phyloP scores from a whole-genome alignment of 2,888 invertebrate genomes.

The Parelbella ahira region DNA sequence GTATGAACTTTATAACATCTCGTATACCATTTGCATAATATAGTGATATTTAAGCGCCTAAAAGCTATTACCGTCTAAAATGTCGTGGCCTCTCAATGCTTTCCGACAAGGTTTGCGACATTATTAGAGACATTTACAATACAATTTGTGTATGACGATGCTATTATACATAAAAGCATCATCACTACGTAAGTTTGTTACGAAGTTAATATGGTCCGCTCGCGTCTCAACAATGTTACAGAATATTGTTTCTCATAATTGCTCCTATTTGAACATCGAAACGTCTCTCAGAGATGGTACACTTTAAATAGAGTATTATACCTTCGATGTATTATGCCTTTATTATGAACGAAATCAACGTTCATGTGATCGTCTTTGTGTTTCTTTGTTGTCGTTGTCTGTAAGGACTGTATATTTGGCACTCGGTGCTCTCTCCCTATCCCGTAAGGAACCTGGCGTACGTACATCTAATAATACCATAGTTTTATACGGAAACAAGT shows the following conservation, averaged over 20 bases:
- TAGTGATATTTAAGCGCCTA: no score
- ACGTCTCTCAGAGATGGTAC: slow-evolving; percentile 1
- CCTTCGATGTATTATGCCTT: slow-evolving; percentile 1
- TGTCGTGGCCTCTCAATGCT: no score
- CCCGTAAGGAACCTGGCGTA: no score
- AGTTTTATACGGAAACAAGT: no score
- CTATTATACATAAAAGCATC: slow-evolving; percentile 17
- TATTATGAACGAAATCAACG: neutral
- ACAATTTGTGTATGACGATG: slow-evolving; percentile 12
- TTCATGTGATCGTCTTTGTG: neutral
- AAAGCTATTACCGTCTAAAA: no score
- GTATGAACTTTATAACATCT: no score
- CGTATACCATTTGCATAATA: no score
- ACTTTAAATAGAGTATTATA: neutral
- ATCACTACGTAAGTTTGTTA: slow-evolving; percentile 9
- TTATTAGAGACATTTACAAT: slow-evolving; percentile 9
- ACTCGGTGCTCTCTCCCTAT: no score
- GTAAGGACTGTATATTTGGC: no score
- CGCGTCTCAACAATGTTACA: slow-evolving; percentile 9
- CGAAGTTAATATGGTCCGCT: slow-evolving; percentile 14
- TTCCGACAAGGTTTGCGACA: neutral
- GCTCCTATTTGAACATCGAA: slow-evolving; percentile 6
- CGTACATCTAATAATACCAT: no score
- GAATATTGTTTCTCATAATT: slow-evolving; percentile 16
- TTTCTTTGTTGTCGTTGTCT: no score